Base-by-base conservation (phyloP, 2,797 vertebrate species). In the Acanthornis magna region DNA sequence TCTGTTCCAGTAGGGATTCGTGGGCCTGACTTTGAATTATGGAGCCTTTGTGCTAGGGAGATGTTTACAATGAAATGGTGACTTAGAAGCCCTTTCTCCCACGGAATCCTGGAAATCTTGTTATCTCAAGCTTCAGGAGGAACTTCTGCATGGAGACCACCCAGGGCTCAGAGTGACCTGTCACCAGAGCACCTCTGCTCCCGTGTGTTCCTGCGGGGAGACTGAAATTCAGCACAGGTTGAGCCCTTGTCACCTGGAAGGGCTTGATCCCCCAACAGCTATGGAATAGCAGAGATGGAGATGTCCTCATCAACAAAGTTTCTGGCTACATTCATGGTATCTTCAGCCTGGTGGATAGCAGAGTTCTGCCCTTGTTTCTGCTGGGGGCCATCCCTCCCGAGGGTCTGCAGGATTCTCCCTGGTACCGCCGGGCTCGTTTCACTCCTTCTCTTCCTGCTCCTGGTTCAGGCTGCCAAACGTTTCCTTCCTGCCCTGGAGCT, bases 251-350 rank as follows among this genome's bases (percentile, higher is more conserved):
- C 54, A 5, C 68, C 51, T 40, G 70, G 18, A 5, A 45, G 53
- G 74, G 16, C 63, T 70, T 48, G 51, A 66, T 54, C 17, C 29
- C 29, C 51, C 3, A 1, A 3, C n/a, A 15, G 53, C 62, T 50
- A 0, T 3, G 7, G 43, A 10, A 3, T 12, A 16, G 74, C 54
- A 63, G 71, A 30, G 85, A 10, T 27, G 55, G 83, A 72, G 62
- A 32, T 2, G 8, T 40, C 19, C n/a, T 61, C 71, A 19, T 16
- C 42, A 29, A n/a, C 1, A 2, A 5, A 25, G 18, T 8, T 67
- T 22, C 84, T 88, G 43, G 18, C 62, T 58, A 0, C 1, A 0
- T 20, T 45, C 0, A 0, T 62, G 47, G 10, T 18, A 0, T 27
- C 74, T 58, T 60, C 77, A 80, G 32, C 70, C 65, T 83, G 45